Percentiles rank a stretch among this genome's conserved stretches.
Conservation (phyloP, 2,113 vertebrate species). For the Pipra filicauda region DNA sequence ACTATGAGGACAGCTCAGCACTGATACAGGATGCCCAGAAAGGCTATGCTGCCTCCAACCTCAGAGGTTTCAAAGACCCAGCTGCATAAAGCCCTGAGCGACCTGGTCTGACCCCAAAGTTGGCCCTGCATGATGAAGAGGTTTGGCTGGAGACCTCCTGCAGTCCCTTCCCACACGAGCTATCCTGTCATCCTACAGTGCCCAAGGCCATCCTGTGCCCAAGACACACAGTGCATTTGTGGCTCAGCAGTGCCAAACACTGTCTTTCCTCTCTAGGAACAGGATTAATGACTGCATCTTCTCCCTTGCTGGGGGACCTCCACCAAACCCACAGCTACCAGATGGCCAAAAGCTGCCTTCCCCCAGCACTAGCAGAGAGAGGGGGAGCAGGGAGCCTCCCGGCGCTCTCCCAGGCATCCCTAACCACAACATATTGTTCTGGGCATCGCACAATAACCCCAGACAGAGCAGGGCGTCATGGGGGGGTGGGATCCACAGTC, state of each 20-base stretch:
- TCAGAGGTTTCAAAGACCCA: rapidly evolving
- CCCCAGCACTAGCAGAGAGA: neutral
- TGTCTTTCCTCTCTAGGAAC: neutral
- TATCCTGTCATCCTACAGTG: neutral
- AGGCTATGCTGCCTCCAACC: neutral
- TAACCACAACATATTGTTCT: conserved; percentile 59
- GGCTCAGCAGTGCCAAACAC: neutral
- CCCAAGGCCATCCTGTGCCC: neutral
- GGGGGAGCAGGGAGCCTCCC: neutral
- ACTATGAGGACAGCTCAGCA: neutral
- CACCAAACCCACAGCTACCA: conserved; percentile 32
- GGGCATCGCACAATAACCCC: conserved; percentile 20
- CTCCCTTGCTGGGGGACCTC: conserved; percentile 19
- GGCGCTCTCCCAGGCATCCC: conserved; percentile 3
- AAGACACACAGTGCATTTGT: neutral
- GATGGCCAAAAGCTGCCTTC: conserved; percentile 32
- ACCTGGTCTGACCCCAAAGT: neutral
- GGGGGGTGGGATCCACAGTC: conserved; percentile 9
- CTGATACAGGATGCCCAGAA: neutral
- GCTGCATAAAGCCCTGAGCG: neutral
- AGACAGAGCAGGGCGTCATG: neutral
- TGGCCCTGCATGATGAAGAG: neutral
- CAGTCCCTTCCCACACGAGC: neutral
- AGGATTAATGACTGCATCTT: neutral
- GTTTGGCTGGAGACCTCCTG: neutral